phyloP scores from a whole-genome alignment of 2,113 vertebrate genomes.

The Pseudopodoces humilis region DNA sequence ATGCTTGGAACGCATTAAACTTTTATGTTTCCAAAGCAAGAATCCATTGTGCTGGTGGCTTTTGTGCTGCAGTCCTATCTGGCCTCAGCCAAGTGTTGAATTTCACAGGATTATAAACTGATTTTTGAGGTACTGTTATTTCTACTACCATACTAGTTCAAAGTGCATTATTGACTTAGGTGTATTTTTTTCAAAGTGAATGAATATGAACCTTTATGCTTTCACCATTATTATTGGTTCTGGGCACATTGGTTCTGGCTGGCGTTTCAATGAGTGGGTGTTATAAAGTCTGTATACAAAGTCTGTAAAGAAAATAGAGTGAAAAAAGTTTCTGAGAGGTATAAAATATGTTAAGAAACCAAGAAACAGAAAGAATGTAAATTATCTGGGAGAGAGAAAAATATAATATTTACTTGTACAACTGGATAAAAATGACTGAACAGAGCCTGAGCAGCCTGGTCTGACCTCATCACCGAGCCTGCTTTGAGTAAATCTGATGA shows the following conservation, averaged over 20 bases:
- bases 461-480: background rate
- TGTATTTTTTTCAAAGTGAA: background rate
- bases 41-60: background rate
- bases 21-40: background rate
- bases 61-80: background rate
- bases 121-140: background rate
- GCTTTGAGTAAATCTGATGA: background rate
- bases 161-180: background rate
- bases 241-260: background rate
- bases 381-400: background rate
- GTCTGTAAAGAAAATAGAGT: background rate
- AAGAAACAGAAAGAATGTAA: background rate
- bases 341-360: background rate
- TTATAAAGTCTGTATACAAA: background rate
- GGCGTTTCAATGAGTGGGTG: background rate
- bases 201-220: background rate
- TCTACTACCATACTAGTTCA: background rate
- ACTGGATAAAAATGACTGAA: background rate
- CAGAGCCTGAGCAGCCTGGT: background rate
- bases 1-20: background rate
- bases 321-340: background rate
- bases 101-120: background rate
- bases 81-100: background rate
- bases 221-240: background rate
- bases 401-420: background rate